Evolutionary conservation across 2,888 invertebrate species (phyloP).

Genomic region (Horisme vitalbata): DNA sequence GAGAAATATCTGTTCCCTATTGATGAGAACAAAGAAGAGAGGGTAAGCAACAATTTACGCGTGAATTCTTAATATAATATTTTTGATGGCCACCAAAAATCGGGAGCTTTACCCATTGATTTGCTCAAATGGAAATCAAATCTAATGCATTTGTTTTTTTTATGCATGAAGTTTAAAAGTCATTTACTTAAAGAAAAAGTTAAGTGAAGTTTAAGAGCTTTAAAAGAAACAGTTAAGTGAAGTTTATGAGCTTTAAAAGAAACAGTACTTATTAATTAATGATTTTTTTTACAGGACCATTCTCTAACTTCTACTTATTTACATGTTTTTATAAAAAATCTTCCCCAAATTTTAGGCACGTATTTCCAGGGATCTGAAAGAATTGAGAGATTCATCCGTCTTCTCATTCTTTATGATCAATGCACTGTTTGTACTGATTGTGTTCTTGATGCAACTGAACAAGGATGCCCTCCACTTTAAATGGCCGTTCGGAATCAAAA

Average conservation of each 20-base stretch:
- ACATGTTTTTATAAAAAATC: slow-evolving; percentile 45
- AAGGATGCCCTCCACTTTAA: slow-evolving; percentile 97
- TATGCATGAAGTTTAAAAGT: not conserved
- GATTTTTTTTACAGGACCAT: slow-evolving; percentile 53
- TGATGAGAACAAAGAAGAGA: slow-evolving; percentile 94
- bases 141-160: not conserved
- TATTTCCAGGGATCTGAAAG: slow-evolving; percentile 95
- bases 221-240: no score
- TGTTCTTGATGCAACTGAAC: slow-evolving; percentile 98
- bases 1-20: slow-evolving; percentile 97
- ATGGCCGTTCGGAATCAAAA: slow-evolving; percentile 97
- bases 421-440: slow-evolving; percentile 98
- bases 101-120: no score
- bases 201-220: no score
- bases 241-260: no score
- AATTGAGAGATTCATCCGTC: slow-evolving; percentile 96
- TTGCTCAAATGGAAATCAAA: no score
- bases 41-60: slow-evolving; percentile 82
- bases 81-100: no score
- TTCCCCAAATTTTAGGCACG: slow-evolving; percentile 89
- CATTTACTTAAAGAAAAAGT: no score
- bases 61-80: not conserved
- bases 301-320: slow-evolving; percentile 25
- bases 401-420: slow-evolving; percentile 99
- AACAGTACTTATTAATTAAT: no score